Base-by-base conservation (phyloP, 2,797 vertebrate species). In the Thamnophis elegans region DNA sequence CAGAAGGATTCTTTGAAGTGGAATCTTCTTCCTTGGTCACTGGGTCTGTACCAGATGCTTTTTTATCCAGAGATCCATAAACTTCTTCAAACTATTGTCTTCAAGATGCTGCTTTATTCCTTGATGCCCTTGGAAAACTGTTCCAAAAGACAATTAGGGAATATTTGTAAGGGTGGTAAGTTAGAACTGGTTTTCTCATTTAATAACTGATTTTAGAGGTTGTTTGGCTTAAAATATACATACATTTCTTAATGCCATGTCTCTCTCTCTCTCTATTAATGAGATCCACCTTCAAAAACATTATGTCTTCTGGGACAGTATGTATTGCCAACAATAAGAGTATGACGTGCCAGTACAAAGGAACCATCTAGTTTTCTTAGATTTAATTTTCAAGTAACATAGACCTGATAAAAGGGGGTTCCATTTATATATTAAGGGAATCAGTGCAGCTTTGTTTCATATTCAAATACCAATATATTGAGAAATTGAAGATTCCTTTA, bases 121-220 rank as follows among this genome's bases (percentile, higher is more conserved):
- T 20, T 51, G 12, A 90, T 53, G 2, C 78, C 42, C 54, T 51
- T 54, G 51, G 28, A 32, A 68, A n/a, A 16, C 12, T 20, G 51
- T n/a, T 87, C 32, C 51, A 73, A 90, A 92, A 92, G 11, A 58
- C 60, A 90, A 60, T 87, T 58, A 53, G 82, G 51, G 28, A 36
- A 47, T 14, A 56, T 68, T 68, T 32, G 65, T 68, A 32, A 68
- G n/a, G 4, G 53, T 87, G 58, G 2, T 36, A 87, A 20, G 47
- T 11, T 92, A 12, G 4, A n/a, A 42, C 60, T 54, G 47, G 2
- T 47, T 22, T 86, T 47, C 4, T 73, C 18, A 68, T 90, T 92
- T 90, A 92, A 92, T 28, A 92, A n/a, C 87, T 58, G 87, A 73
- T 56, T 87, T 73, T 56, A 58, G 78, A 87, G 55, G 36, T 22